These are phyloP conservation scores for Meiosimyza decipiens DNA, from an alignment of 2,888 invertebrate species.

Conservation along the genomic window DNA sequence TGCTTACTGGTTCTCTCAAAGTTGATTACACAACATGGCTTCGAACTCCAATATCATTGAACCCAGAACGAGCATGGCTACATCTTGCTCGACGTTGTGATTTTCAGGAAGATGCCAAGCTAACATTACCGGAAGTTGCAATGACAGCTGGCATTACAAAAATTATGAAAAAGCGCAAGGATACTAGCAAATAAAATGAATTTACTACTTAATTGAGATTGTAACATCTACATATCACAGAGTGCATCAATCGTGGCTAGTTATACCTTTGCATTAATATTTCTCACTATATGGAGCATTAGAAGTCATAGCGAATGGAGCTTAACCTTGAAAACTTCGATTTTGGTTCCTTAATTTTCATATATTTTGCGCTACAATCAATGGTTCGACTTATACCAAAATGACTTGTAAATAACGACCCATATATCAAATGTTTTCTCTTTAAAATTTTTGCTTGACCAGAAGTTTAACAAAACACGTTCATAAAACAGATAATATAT, in stretches of 20 bases:
- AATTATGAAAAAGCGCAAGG: constrained; percentile 62
- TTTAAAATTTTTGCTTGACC: too few species aligned
- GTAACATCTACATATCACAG: not conserved
- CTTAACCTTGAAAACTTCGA: too few species aligned
- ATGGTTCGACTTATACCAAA: too few species aligned
- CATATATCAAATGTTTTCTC: too few species aligned
- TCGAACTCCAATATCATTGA: constrained; percentile 67
- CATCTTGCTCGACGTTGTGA: constrained; percentile 67
- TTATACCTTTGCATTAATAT: not conserved
- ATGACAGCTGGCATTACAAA: constrained; percentile 67
- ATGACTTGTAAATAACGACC: too few species aligned
- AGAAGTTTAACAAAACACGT: too few species aligned
- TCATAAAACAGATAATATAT: too few species aligned
- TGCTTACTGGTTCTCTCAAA: constrained; percentile 67
- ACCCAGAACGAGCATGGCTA: constrained; percentile 66
- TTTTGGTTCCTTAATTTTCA: too few species aligned
- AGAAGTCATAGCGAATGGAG: too few species aligned
- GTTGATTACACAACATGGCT: constrained; percentile 68
- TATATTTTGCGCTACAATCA: too few species aligned
- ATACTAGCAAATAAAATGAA: constrained; percentile 51
- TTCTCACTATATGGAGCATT: too few species aligned
- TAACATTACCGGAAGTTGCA: constrained; percentile 65
- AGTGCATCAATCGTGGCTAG: not conserved
- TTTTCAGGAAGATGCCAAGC: constrained; percentile 65
- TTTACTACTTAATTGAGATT: not conserved